Evolutionary conservation across 1,140 invertebrate species (phyloP), one percentile per base, ranked within the genome.

Genomic region (Drosophila bipectinata): DNA sequence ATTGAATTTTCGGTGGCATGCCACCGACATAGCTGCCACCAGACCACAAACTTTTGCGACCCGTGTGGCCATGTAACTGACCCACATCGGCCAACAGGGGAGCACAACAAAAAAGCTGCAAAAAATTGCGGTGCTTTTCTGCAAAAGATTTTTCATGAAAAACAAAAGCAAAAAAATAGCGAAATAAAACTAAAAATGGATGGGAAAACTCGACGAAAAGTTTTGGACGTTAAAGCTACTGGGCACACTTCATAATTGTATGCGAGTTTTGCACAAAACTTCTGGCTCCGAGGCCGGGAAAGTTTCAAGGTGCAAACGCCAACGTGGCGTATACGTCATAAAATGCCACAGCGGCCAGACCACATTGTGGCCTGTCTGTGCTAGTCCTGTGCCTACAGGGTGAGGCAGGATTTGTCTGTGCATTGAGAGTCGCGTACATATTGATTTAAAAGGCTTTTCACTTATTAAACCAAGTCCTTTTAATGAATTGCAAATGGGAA

Each of bases 241-340:
- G 78, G 69, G 73, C 71, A 78, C 75, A 76, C 79, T 87, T 87
- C 72, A 88, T 87, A 87, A 87, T 82, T 78, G 74, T 82, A 60
- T 77, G 64, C 78, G 55, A 72, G 77, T 54, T 71, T 14, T 49
- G 53, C 41, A 47, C 21, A 66, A 68, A 77, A 85, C 60, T 82
- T 59, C 49, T 51, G 49, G 34, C 47, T 57, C 5, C 56, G 51
- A 49, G 37, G 67, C 51, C 64, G 45, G 44, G 44, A 60, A 77
- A 75, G 67, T 79, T 88, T 75, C 71, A 87, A 87, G 82, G 83
- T 87, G 71, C 59, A 61, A 55, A 30, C 71, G 74, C 48, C 57
- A 68, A 82, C 75, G 60, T 18, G 62, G 71, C 82, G 82, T 88
- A 87, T 87, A 73, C 83, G 83, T 88, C 79, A 87, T 87, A 63